phyloP scores from a whole-genome alignment of 64 coral and sea anemone genomes.

The Porites australiensis region DNA sequence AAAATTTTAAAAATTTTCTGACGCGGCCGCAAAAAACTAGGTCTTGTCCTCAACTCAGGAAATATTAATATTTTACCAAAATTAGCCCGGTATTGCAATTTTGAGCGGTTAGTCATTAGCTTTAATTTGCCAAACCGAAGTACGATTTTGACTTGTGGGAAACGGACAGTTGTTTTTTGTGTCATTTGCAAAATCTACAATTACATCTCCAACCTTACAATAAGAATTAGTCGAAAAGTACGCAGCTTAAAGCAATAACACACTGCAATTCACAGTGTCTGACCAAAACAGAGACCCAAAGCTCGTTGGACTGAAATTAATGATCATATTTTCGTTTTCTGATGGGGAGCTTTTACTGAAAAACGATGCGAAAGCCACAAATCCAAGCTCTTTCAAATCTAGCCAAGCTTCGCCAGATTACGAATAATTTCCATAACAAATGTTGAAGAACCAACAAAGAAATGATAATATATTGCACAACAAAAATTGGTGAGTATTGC shows the following conservation, averaged over 20 bases:
- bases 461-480: slow-evolving; percentile 83
- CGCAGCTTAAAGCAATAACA: slow-evolving; percentile 15
- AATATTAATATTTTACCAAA: slow-evolving; percentile 82
- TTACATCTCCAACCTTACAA: slow-evolving; percentile 88
- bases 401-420: slow-evolving; percentile 54
- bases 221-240: slow-evolving; percentile 33
- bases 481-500: slow-evolving; percentile 71
- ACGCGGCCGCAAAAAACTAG: slow-evolving; percentile 12
- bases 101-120: slow-evolving; percentile 63
- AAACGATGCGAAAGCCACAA: not conserved
- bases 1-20: not conserved
- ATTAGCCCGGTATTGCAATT: slow-evolving; percentile 81
- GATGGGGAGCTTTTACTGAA: not conserved
- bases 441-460: slow-evolving; percentile 86
- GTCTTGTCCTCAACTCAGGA: slow-evolving; percentile 13
- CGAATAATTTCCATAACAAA: slow-evolving; percentile 93
- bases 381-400: slow-evolving; percentile 20
- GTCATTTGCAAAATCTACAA: slow-evolving; percentile 78
- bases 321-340: not conserved
- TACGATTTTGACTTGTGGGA: slow-evolving; percentile 81
- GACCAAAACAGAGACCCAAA: not conserved
- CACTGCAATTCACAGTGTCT: not conserved
- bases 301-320: not conserved
- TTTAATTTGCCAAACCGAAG: slow-evolving; percentile 80
- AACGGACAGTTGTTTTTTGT: slow-evolving; percentile 87